Conservation (phyloP, 1,140 invertebrate species). For the Limonius californicus region DNA sequence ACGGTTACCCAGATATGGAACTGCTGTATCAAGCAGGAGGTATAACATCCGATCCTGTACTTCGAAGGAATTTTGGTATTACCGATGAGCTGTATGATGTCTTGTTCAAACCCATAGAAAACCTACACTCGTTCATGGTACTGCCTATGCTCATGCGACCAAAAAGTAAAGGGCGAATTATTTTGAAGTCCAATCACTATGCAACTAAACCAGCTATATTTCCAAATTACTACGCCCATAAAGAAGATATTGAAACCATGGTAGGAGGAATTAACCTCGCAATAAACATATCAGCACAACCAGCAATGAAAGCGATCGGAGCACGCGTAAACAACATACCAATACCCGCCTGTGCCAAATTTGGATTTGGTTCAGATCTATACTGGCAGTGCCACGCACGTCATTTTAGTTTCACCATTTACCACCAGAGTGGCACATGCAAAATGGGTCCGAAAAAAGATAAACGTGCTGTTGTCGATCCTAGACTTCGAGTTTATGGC, state of each 20-base stretch:
- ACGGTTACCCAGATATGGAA: conserved; percentile 72
- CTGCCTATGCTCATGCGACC: conserved; percentile 67
- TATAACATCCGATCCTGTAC: conserved; percentile 45
- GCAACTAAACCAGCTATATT: conserved; percentile 74
- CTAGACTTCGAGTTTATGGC: conserved; percentile 64
- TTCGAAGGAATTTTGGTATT: conserved; percentile 45
- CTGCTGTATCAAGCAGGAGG: conserved; percentile 60
- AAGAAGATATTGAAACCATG: conserved; percentile 46
- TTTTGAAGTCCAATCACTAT: conserved; percentile 64
- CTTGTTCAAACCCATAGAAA: conserved; percentile 43
- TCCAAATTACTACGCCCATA: conserved; percentile 71
- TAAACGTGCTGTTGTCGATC: conserved; percentile 66
- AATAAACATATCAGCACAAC: conserved; percentile 42
- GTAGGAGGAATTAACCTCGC: conserved; percentile 43
- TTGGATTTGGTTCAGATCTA: conserved; percentile 66
- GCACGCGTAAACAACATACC: conserved; percentile 56
- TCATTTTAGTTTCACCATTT: conserved; percentile 67
- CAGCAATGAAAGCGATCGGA: conserved; percentile 44
- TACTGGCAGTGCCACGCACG: conserved; percentile 72
- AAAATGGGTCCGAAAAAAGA: conserved; percentile 77
- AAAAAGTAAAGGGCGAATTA: conserved; percentile 64
- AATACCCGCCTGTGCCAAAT: conserved; percentile 72
- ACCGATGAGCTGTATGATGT: conserved; percentile 45
- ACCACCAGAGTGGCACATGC: conserved; percentile 76
- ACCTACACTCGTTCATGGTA: conserved; percentile 41